Percentiles rank a stretch among this genome's conserved stretches.
Conservation (phyloP, 2,888 invertebrate species). For the Caenorhabditis wallacei region DNA sequence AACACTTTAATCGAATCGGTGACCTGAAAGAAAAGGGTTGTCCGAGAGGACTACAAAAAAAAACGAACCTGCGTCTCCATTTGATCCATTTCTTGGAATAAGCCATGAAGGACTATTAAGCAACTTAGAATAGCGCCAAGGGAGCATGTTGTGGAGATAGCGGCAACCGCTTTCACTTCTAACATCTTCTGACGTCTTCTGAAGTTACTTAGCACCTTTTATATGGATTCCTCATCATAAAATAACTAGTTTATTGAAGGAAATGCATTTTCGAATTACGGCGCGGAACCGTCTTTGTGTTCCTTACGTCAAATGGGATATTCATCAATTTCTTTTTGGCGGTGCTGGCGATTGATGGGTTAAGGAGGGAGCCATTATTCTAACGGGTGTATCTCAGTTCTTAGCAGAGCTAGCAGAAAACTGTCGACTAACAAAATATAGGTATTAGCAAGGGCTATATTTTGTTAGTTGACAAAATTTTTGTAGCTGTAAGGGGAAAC, state of each 20-base stretch:
- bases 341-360: background rate
- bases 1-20: conserved; percentile 53
- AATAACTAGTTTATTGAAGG: background rate
- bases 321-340: background rate
- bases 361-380: background rate
- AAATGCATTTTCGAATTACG: background rate
- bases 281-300: background rate
- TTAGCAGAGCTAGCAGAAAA: too few relatives aligned
- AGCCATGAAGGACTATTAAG: conserved; percentile 28
- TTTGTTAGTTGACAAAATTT: too few relatives aligned
- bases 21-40: conserved; percentile 21
- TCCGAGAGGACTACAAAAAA: background rate
- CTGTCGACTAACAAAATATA: too few relatives aligned
- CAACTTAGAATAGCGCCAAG: conserved; percentile 39
- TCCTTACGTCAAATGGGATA: conserved; percentile 1
- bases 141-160: conserved; percentile 30
- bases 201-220: too few relatives aligned
- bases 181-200: conserved; percentile 21
- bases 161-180: conserved; percentile 51
- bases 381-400: background rate
- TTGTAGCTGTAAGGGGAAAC: too few relatives aligned
- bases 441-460: too few relatives aligned
- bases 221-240: background rate
- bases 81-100: conserved; percentile 58
- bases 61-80: conserved; percentile 42